Evolutionary conservation across 1,140 invertebrate genomes (phyloP).

Genomic region (Polypedilum pembai): DNA sequence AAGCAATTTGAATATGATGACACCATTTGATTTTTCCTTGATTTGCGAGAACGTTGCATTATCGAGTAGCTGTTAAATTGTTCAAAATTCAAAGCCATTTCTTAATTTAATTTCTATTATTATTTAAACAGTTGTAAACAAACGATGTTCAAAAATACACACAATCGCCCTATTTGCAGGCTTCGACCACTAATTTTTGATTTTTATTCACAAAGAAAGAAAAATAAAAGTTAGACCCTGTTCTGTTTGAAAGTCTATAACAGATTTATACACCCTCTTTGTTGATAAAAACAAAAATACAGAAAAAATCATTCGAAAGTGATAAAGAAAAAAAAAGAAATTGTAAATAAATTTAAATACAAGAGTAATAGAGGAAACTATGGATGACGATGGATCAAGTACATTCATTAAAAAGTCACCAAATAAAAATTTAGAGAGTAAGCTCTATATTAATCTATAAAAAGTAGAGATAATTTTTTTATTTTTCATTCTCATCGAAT

Average conservation of each 20-base stretch:
- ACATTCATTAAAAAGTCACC: neutral
- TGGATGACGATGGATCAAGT: neutral
- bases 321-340: no score
- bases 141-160: neutral
- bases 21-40: conserved; percentile 35
- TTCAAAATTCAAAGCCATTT: conserved; percentile 67
- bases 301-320: no score
- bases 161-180: neutral
- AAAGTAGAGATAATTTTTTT: neutral
- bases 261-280: no score
- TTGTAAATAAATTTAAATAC: no score
- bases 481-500: neutral
- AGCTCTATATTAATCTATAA: neutral
- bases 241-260: no score
- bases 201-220: no score
- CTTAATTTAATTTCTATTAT: no score
- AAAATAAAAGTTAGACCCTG: no score
- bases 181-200: no score
- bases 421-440: conserved; percentile 23
- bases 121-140: no score
- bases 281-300: no score
- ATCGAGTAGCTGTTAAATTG: conserved; percentile 51
- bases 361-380: no score
- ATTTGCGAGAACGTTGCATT: conserved; percentile 40
- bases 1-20: conserved; percentile 78